Evolutionary conservation across 1,140 invertebrate genomes (phyloP).

Genomic region (Acromyrmex charruanus): DNA sequence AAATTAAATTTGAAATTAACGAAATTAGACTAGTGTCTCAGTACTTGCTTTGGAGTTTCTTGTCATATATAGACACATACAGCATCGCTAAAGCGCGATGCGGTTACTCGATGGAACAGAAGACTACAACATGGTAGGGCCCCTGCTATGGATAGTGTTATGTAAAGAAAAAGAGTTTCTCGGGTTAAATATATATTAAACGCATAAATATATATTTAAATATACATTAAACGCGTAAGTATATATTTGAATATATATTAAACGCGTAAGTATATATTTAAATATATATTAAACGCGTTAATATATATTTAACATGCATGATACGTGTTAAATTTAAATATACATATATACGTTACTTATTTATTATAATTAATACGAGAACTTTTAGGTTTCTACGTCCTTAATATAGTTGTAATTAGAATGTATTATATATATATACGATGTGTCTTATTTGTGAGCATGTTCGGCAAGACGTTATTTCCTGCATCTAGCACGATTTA

Average conservation of each 20-base stretch:
- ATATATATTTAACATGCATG: constrained; percentile 48
- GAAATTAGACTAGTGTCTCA: background rate
- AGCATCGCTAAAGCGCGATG: background rate
- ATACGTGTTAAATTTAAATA: constrained; percentile 63
- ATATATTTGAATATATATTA: constrained; percentile 56
- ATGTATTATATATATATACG: constrained; percentile 54
- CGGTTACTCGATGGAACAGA: background rate
- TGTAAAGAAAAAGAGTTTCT: constrained; percentile 36
- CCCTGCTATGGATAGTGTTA: background rate
- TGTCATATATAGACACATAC: background rate
- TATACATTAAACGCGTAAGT: constrained; percentile 54
- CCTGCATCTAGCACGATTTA: constrained; percentile 20
- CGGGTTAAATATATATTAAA: constrained; percentile 56
- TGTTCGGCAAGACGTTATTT: constrained; percentile 22
- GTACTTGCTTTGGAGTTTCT: background rate
- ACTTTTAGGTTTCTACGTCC: constrained; percentile 80
- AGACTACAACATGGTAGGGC: background rate
- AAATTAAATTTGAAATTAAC: background rate
- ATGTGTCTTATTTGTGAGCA: constrained; percentile 48
- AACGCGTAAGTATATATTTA: constrained; percentile 49
- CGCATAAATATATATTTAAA: constrained; percentile 49
- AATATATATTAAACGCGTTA: constrained; percentile 55
- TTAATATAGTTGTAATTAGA: constrained; percentile 77
- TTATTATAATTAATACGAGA: constrained; percentile 80
- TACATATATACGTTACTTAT: constrained; percentile 80